Base-by-base conservation (phyloP, 1,140 invertebrate genomes). In the Danaus melanippus region DNA sequence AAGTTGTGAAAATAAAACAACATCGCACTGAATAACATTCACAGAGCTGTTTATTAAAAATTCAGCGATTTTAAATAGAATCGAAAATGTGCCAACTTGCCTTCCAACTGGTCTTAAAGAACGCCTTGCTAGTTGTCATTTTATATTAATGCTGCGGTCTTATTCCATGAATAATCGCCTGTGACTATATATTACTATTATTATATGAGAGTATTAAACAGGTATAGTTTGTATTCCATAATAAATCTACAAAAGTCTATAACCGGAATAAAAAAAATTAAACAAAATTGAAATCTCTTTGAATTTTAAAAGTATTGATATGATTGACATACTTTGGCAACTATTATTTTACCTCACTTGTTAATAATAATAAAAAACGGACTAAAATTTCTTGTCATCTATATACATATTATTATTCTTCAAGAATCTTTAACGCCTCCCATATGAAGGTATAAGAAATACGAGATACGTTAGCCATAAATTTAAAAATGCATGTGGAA, bases 21-120 rank as follows among this genome's bases (percentile, higher is more conserved):
- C 55, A 58, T 60, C 56, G 43, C 57, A 9, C 46, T 43, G 12
- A 60, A 55, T 61, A 60, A 48, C 52, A 55, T 62, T 65, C 59
- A 64, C 72, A 58, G 66, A 70, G 62, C 62, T 59, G 58, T 69
- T 64, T 67, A 80, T 78, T 76, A 80, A 80, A 56, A 71, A 79
- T 79, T 77, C 74, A 79, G 53, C 55, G 62, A 66, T 69, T 79
- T 77, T 77, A 79, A 77, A 79, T 77, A 79, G 76, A 74, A 77
- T 76, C 71, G 74, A 79, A 79, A 77, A 76, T 73, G 74, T 77
- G 74, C 76, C 73, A 76, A 76, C 64, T 76, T 62, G 69, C 43
- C 62, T 59, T 32, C 62, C 65, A 74, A 59, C 64, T 57, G 43
- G 56, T 58, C 51, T n/a, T 58, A 53, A 53, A 46, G 65, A 51